Evolutionary conservation across 92 coral and sea anemone species (phyloP), one percentile per base, ranked within the genome.

Genomic region (Metridium senile): DNA sequence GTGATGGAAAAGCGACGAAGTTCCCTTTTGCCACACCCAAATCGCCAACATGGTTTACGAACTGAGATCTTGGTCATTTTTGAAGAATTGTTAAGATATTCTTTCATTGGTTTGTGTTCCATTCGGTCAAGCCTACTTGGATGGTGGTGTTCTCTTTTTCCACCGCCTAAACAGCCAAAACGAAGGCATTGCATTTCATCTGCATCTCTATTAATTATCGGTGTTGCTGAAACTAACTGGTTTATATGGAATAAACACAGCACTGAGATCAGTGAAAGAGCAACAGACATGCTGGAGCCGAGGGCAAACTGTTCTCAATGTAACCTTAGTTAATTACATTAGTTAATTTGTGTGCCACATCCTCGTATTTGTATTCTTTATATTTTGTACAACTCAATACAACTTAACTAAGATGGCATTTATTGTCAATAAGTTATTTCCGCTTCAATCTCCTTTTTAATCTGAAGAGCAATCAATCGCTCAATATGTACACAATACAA

Each of bases 401-500:
- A 54, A 21, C 59, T 54, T 54, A 13, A 54, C 21, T 54, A 20
- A 33, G 69, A 39, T 33, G 63, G 57, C 58, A 19, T 3, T 20
- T 57, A 62, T 33, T 73, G 66, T 57, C 63, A 73, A 73, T 33
- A 54, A 54, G 17, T 57, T 73, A 66, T 73, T 73, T 62, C 78
- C 67, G 56, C 51, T 34, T 21, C 67, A 22, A 63, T 57, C 67
- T 57, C 26, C 67, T 33, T 73, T 57, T 52, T 58, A 33, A 73
- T 73, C 78, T 73, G 22, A 58, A 73, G 78, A 31, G 78, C 29
- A 73, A 73, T 58, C 58, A 58, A 57, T 73, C 54, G 33, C 49
- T 63, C 21, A 73, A 16, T 63, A 21, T 54, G 25, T 19, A 54
- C 59, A 54, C 59, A 13, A 21, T 54, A 21, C 59, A 54, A 54